Base-by-base conservation (phyloP, 2,888 invertebrate genomes). In the Thecocarcelia acutangulata region DNA sequence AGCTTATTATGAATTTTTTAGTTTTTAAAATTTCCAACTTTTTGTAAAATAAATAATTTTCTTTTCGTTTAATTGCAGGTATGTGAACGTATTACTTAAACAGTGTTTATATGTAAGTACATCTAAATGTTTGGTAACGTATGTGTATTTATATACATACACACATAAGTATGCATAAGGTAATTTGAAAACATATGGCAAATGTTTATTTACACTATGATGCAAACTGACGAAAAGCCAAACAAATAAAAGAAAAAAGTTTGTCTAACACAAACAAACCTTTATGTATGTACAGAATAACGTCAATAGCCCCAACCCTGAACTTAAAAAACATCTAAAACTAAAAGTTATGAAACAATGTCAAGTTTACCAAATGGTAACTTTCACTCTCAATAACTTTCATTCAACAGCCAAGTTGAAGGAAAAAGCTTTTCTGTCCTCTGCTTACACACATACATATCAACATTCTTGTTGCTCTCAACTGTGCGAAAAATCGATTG, bases 401-500 rank as follows among this genome's bases (percentile, higher is more conserved):
- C 66, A 61, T 48, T 69, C 68, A 52, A 19, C 12, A 42, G 48
- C 19, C 5, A 4, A 1, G n/a, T 12, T 33, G 12, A 17, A 48
- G 19, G 11, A 68, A 44, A 68, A 61, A 77, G 69, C 70, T 72
- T 82, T 70, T 74, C 50, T 58, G 24, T 24, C 8, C 75, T 75
- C 56, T 59, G 66, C 19, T 50, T 69, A 64, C 44, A 19, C 54
- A 48, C 56, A 19, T 15, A 21, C 5, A 9, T n/a, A n/a, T n/a
- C n/a, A n/a, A n/a, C n/a, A 11, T 61, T 11, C 9, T 3, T 9
- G 3, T 46, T n/a, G 9, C 40, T 52, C 56, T 63, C 24, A 52
- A 79, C 40, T 80, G 77, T 74, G 19, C 68, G 80, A 83, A 84
- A 59, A 84, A 85, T 85, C 85, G 83, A 85, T 85, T 79, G 83